A percentile compares a stretch with the other conserved stretches of the same genome.
These are phyloP conservation scores for Mastomys coucha DNA, from an alignment of 2,113 vertebrate species.

Conservation along the genomic window DNA sequence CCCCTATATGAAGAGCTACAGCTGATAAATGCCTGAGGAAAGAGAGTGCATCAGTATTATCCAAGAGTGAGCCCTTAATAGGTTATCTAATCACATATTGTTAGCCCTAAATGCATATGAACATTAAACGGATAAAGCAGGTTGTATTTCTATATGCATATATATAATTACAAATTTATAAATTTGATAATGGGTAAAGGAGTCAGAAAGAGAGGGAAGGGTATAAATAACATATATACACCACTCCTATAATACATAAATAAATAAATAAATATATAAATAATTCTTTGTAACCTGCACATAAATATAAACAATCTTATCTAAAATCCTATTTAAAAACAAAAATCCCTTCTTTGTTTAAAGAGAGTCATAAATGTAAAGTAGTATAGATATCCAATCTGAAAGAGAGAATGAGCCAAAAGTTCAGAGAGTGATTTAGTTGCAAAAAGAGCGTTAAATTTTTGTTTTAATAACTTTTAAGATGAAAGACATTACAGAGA, in stretches of 20 bases:
- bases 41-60: background rate
- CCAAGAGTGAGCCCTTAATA: background rate
- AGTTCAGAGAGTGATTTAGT: background rate
- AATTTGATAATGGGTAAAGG: background rate
- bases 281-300: background rate
- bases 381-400: background rate
- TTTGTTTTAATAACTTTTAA: background rate
- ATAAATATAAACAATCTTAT: background rate
- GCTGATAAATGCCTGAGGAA: background rate
- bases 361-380: background rate
- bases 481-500: background rate
- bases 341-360: background rate
- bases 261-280: too few species aligned
- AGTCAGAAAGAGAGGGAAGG: background rate
- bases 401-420: background rate
- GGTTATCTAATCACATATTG: background rate
- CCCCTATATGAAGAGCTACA: background rate
- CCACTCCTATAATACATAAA: background rate
- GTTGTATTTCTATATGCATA: background rate
- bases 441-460: background rate
- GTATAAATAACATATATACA: background rate
- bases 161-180: background rate
- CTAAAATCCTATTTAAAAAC: conserved; percentile 44
- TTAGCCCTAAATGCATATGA: background rate
- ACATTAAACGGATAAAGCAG: background rate